These are phyloP conservation scores for Glaucidium brasilianum DNA, from an alignment of 2,113 vertebrate genomes.

Conservation along the genomic window DNA sequence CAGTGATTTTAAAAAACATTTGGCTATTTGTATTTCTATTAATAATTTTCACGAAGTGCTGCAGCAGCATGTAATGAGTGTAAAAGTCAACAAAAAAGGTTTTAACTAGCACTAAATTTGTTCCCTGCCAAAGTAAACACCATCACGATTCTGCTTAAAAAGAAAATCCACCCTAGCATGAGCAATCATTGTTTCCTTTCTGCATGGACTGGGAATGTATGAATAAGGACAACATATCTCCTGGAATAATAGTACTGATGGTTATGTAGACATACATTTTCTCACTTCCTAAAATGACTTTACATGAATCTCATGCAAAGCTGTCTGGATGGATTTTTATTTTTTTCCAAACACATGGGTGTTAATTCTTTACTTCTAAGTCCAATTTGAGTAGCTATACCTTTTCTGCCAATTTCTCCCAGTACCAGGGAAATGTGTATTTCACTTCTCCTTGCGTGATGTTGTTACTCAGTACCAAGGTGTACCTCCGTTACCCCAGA, in stretches of 20 bases:
- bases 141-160: neutral
- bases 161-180: neutral
- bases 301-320: neutral
- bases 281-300: neutral
- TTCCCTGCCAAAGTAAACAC: slow-evolving; percentile 47
- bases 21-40: slow-evolving; percentile 32
- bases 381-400: neutral
- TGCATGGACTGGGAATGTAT: neutral
- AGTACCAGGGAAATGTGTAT: rapidly evolving
- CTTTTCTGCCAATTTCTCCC: neutral
- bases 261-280: neutral
- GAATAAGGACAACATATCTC: neutral
- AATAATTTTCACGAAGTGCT: neutral
- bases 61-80: slow-evolving; percentile 26
- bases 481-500: neutral
- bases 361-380: neutral
- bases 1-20: slow-evolving; percentile 38
- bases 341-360: rapidly evolving
- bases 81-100: slow-evolving; percentile 56
- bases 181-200: neutral
- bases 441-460: neutral
- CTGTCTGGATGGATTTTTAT: neutral
- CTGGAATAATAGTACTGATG: neutral
- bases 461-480: neutral
- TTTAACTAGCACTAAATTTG: slow-evolving; percentile 29